Percentiles rank a stretch among this genome's conserved stretches.
These are phyloP conservation scores for Terrapene triunguis DNA, from an alignment of 2,113 vertebrate genomes.

Conservation along the genomic window DNA sequence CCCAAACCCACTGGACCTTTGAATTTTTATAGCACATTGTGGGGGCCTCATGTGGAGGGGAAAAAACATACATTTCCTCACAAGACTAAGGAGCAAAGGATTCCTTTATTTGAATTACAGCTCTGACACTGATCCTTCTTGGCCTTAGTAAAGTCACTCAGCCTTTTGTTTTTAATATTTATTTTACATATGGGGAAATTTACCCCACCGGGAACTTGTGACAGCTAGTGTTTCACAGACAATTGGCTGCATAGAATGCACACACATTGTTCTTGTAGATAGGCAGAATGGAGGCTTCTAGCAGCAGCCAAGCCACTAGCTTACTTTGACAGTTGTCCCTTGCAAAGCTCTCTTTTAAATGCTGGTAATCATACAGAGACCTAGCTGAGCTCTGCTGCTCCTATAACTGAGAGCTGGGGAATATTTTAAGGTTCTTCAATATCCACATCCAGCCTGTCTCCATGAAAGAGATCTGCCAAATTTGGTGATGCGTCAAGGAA, in stretches of 20 bases:
- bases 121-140: background rate
- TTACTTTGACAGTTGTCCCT: background rate
- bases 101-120: background rate
- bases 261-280: background rate
- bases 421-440: background rate
- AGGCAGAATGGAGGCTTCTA: background rate
- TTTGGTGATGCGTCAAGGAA: background rate
- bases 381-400: background rate
- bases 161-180: background rate
- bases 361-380: background rate
- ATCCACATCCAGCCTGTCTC: background rate
- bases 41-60: too few relatives aligned
- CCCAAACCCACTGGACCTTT: too few relatives aligned
- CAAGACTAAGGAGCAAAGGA: background rate
- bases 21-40: too few relatives aligned
- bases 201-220: background rate
- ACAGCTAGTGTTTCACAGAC: conserved; percentile 27
- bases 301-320: background rate
- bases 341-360: background rate
- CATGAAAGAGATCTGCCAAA: background rate
- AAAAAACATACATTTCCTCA: background rate
- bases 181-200: background rate
- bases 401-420: background rate
- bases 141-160: conserved; percentile 18
- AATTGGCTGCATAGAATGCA: background rate